Evolutionary conservation across 2,797 vertebrate genomes (phyloP), one percentile per base, ranked within the genome.

Genomic region (Peromyscus aztecus): DNA sequence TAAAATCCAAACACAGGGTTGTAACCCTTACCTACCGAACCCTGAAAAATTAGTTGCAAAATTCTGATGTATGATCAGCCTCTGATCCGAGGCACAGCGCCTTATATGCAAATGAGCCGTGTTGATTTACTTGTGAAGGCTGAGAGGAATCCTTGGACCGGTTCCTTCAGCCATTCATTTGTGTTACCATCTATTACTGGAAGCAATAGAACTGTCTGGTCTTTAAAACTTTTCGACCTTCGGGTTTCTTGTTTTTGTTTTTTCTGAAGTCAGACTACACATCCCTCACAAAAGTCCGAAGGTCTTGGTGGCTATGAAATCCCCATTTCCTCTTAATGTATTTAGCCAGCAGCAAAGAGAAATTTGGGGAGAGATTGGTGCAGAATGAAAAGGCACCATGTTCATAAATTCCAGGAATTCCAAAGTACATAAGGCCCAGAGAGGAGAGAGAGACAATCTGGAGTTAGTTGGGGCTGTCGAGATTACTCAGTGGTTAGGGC

Each of bases 301-400:
- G 52, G 93, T 86, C 92, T 95, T 96, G 96, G 94, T 87, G 88
- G n/a, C 94, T 86, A 95, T 95, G 90, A 97, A 96, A 84, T 95
- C 82, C 93, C 52, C 76, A 92, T 95, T 95, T 96, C 91, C 87
- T 86, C 77, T 91, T 76, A 88, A 82, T 92, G 59, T 61, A 90
- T 88, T 94, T 92, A 86, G 63, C 73, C 82, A 92, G 88, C 69
- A 97, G 94, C 88, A 91, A 71, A 71, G 92, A 95, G 94, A 89
- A 93, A 85, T 37, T 61, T 89, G 92, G 97, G 95, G 2, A 80
- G 81, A 69, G 59, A 37, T 24, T 46, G 63, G 37, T 71, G 69
- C 73, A 40, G 91, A 97, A 97, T 96, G 88, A 98, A 97, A 98
- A 67, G 57, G 63, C 81, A 96, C 90, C 92, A 94, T 97, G 95